These are phyloP conservation scores for Neofelis nebulosa DNA, from an alignment of 2,113 vertebrate genomes.

Conservation along the genomic window DNA sequence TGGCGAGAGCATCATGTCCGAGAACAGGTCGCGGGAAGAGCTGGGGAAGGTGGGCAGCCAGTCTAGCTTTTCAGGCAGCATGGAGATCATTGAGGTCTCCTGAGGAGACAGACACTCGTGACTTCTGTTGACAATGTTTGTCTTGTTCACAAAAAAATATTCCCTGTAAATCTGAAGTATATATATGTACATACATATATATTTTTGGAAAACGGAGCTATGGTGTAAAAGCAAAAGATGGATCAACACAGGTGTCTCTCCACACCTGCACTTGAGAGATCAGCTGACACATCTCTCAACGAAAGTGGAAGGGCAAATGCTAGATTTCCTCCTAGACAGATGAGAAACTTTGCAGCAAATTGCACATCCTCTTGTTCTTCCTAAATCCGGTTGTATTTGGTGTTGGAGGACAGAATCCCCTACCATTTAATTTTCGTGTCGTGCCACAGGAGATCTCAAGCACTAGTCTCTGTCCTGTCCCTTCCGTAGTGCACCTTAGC, in stretches of 20 bases:
- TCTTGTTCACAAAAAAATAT: constrained; percentile 56
- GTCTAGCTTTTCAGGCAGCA: constrained; percentile 95
- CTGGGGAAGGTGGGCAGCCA: constrained; percentile 91
- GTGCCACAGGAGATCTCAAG: background rate
- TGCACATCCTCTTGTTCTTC: constrained; percentile 52
- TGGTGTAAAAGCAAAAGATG: constrained; percentile 57
- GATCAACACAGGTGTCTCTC: background rate
- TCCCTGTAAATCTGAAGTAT: constrained; percentile 87
- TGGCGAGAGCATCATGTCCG: constrained; percentile 89
- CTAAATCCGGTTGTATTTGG: constrained; percentile 41
- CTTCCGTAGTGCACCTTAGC: constrained; percentile 82
- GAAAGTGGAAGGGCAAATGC: constrained; percentile 58
- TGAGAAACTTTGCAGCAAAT: constrained; percentile 38
- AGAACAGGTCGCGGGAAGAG: constrained; percentile 91
- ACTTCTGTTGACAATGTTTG: background rate
- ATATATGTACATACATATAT: constrained; percentile 73
- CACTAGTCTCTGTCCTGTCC: background rate
- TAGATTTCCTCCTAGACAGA: constrained; percentile 4
- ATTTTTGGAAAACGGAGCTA: constrained; percentile 72
- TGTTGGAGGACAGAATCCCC: constrained; percentile 15
- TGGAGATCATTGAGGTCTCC: constrained; percentile 98
- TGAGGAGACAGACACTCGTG: constrained; percentile 80
- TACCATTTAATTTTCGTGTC: constrained; percentile 13
- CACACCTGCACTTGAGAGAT: constrained; percentile 45
- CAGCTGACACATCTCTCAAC: constrained; percentile 13